phyloP scores from a whole-genome alignment of 1,140 invertebrate genomes.

The Formica selysi region DNA sequence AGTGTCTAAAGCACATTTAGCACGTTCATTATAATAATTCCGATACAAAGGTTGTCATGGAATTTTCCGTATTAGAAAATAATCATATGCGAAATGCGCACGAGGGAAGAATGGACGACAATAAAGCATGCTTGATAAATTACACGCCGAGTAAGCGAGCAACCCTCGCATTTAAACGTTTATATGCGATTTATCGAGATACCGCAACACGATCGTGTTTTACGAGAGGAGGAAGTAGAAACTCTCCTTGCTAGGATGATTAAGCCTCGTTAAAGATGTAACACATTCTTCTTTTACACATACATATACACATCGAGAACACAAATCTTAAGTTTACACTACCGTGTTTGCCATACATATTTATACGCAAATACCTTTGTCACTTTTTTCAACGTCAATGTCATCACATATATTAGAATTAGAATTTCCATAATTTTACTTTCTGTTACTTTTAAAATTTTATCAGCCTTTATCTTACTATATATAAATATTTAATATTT shows the following conservation, averaged over 20 bases:
- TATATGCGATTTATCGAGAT: slow-evolving; percentile 16
- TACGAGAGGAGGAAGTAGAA: background rate
- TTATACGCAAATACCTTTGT: background rate
- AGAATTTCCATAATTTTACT: background rate
- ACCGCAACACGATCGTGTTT: background rate
- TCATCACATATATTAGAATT: background rate
- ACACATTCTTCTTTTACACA: background rate
- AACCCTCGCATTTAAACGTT: slow-evolving; percentile 22
- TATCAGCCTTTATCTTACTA: background rate
- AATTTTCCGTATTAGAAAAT: slow-evolving; percentile 9
- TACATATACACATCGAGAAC: too few species aligned
- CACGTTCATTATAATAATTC: background rate
- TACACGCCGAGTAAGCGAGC: slow-evolving; percentile 19
- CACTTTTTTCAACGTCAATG: background rate
- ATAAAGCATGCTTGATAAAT: slow-evolving; percentile 25
- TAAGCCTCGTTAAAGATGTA: slow-evolving; percentile 9
- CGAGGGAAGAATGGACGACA: background rate
- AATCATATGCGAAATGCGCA: background rate
- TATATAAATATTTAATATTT: background rate
- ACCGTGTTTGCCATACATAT: background rate
- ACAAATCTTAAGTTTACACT: background rate
- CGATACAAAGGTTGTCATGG: background rate
- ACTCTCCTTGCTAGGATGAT: background rate
- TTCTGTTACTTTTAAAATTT: background rate
- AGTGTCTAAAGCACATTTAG: background rate